Conservation (phyloP, 2,797 vertebrate species). For the Masticophis lateralis region DNA sequence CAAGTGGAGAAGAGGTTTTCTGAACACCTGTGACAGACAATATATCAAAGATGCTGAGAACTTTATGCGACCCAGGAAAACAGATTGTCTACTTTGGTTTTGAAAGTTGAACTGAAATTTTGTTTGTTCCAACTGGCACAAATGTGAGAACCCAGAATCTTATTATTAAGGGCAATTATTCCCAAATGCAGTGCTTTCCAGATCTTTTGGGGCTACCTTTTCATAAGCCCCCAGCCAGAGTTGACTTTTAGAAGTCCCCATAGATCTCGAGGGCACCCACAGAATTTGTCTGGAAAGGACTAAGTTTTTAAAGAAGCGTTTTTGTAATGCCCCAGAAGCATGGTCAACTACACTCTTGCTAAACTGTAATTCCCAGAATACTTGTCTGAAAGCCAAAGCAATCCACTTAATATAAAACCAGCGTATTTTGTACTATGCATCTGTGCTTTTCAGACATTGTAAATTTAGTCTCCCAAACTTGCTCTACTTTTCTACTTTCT, state of each 20-base stretch:
- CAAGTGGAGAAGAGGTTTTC: background rate
- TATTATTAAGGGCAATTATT: background rate
- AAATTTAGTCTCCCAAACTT: background rate
- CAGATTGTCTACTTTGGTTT: background rate
- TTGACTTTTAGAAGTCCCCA: background rate
- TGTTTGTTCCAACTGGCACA: background rate
- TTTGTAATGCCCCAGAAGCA: background rate
- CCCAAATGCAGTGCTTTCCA: background rate
- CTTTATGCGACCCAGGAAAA: background rate
- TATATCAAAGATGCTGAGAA: background rate
- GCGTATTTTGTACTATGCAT: background rate
- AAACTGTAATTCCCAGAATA: background rate
- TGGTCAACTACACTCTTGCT: background rate
- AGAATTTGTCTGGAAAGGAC: background rate
- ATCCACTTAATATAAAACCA: background rate
- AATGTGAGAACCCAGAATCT: background rate
- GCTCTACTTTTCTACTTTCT: background rate
- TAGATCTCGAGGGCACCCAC: background rate
- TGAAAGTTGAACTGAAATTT: background rate
- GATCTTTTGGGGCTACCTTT: background rate
- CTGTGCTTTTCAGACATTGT: background rate
- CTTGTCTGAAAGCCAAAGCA: background rate
- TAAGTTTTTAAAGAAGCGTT: background rate
- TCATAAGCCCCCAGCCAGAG: background rate
- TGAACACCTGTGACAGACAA: background rate